Evolutionary conservation across 2,113 vertebrate genomes (phyloP), one percentile per base, ranked within the genome.

Genomic region (Microcebus murinus): DNA sequence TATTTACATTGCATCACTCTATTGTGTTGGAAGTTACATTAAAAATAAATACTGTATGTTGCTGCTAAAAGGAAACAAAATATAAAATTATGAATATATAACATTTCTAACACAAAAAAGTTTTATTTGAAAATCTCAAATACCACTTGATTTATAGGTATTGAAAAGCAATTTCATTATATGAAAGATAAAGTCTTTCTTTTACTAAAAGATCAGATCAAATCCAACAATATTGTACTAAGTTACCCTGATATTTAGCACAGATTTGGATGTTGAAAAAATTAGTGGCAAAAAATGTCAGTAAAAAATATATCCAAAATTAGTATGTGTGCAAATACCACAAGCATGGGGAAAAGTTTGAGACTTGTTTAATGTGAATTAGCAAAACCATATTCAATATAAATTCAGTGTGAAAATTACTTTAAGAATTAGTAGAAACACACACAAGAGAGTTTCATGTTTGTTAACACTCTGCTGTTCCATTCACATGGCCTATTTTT

Each of bases 1-100:
- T 98, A 97, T 98, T 98, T 98, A 97, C 89, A 94, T 77, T 96
- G 87, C 76, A 67, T 92, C 39, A 97, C 98, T 98, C 95, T 89
- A 97, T 76, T 97, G 87, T 97, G 85, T 95, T 96, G 97, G 52
- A 94, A 92, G 50, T 96, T 98, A 97, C 42, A 97, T 85, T 48
- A 82, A 83, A 96, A 97, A 96, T 59, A 48, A 94, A 91, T 90
- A 90, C 57, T 97, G 90, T 93, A 92, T 89, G 90, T 91, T 87
- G 20, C 50, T 76, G 34, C 79, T 96, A 97, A 98, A 92, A 97
- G 61, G 31, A 59, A 94, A 34, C 81, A 73, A 98, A 98, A 91
- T 48, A 81, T 59, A 74, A 97, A 97, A 97, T 74, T 67, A 95
- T 96, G 36, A 97, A 91, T 67, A 80, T 20, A 84, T 71, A 95